Evolutionary conservation across 2,797 vertebrate genomes (phyloP).

Genomic region (Pseudochromis fuscus): DNA sequence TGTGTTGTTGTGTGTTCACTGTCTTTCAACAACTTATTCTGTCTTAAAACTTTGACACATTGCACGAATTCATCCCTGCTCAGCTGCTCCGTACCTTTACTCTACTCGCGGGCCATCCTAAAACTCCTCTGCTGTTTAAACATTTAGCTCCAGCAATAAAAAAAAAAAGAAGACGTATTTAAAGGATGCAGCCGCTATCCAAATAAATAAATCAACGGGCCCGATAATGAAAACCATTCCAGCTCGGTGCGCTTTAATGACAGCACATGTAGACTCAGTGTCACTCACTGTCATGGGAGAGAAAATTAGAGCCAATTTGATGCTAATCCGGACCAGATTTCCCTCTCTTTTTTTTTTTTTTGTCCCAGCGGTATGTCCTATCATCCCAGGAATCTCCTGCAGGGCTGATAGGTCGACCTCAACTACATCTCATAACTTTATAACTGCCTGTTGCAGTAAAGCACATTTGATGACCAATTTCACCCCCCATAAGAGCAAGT

Average conservation of each 20-base stretch:
- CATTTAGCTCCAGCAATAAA: slow-evolving; percentile 46
- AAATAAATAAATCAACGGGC: slow-evolving; percentile 80
- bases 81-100: slow-evolving; percentile 47
- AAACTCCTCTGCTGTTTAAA: slow-evolving; percentile 61
- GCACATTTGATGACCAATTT: slow-evolving; percentile 65
- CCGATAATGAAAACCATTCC: slow-evolving; percentile 82
- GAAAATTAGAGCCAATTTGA: slow-evolving; percentile 81
- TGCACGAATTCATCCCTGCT: slow-evolving; percentile 26
- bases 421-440: slow-evolving; percentile 50
- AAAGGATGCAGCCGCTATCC: slow-evolving; percentile 74
- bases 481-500: slow-evolving; percentile 48
- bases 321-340: slow-evolving; percentile 80
- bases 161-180: slow-evolving; percentile 57
- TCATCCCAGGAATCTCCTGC: slow-evolving; percentile 57
- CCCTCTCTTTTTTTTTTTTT: slow-evolving; percentile 52
- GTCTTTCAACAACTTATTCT: slow-evolving; percentile 45
- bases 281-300: slow-evolving; percentile 77
- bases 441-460: slow-evolving; percentile 39
- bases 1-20: slow-evolving; percentile 32
- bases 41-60: slow-evolving; percentile 35
- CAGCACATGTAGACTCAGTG: slow-evolving; percentile 71
- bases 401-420: slow-evolving; percentile 44
- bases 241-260: slow-evolving; percentile 74
- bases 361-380: slow-evolving; percentile 43
- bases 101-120: slow-evolving; percentile 26